Evolutionary conservation across 2,888 invertebrate genomes (phyloP).

Genomic region (Pheosia tremula): DNA sequence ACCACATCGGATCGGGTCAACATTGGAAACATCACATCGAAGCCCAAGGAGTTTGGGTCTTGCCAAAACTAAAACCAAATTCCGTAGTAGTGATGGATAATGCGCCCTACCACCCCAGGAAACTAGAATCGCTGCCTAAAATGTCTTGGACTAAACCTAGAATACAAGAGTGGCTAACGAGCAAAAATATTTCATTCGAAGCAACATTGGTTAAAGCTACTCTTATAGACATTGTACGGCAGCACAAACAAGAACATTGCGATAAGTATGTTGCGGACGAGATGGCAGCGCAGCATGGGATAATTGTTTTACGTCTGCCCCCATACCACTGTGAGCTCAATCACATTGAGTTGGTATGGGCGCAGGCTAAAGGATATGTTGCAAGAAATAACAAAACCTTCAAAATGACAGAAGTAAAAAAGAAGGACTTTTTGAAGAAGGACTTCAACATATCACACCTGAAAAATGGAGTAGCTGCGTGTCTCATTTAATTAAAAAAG

Average conservation of each 20-base stretch:
- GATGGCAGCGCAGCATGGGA: slow-evolving; percentile 19
- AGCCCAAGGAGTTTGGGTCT: no score
- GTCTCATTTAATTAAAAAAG: slow-evolving; percentile 28
- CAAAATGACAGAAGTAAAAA: slow-evolving; percentile 19
- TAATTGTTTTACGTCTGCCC: slow-evolving; percentile 15
- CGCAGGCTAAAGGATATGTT: slow-evolving; percentile 12
- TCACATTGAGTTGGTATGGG: slow-evolving; percentile 11
- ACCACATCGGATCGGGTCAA: no score
- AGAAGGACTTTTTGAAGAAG: slow-evolving; percentile 15
- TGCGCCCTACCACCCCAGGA: not conserved
- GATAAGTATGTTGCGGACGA: slow-evolving; percentile 20
- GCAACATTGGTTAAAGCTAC: slow-evolving; percentile 16
- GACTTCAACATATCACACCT: slow-evolving; percentile 17
- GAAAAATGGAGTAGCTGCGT: slow-evolving; percentile 24
- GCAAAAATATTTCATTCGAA: slow-evolving; percentile 21
- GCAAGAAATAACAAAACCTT: slow-evolving; percentile 12
- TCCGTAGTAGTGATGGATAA: slow-evolving; percentile 2
- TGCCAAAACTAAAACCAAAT: slow-evolving; percentile 2
- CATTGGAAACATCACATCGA: no score
- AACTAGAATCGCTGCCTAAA: slow-evolving; percentile 21
- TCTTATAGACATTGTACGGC: slow-evolving; percentile 9
- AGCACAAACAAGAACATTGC: slow-evolving; percentile 6
- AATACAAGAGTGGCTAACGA: slow-evolving; percentile 23
- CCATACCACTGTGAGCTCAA: slow-evolving; percentile 15
- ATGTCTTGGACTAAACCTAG: slow-evolving; percentile 22